A percentile compares a stretch with the other conserved stretches of the same genome.
Evolutionary conservation across 2,113 vertebrate genomes (phyloP).

Genomic region (Diadophis punctatus): DNA sequence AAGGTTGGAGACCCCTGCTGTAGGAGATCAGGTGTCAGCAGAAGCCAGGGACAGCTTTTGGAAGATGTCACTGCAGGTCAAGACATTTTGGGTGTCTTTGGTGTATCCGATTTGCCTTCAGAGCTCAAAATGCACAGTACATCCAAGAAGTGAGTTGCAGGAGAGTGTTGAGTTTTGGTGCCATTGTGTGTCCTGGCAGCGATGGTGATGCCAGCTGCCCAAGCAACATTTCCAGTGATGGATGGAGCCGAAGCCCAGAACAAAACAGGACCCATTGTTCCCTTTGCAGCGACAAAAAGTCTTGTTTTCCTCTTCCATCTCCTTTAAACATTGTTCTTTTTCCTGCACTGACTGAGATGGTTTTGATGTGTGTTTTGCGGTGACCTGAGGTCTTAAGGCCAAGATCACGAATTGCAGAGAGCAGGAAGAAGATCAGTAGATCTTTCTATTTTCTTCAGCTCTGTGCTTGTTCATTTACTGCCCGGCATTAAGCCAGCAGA

Average conservation of each 20-base stretch:
- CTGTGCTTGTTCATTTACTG: background rate
- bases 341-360: background rate
- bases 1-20: no score
- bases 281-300: background rate
- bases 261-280: conserved; percentile 12
- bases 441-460: background rate
- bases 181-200: background rate
- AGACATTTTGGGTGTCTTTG: background rate
- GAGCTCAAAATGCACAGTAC: background rate
- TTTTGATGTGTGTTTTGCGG: background rate
- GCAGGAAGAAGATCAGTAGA: background rate
- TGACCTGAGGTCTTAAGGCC: background rate
- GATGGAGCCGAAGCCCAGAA: background rate
- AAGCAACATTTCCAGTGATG: background rate
- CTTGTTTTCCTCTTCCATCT: background rate
- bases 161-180: background rate
- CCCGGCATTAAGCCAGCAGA: background rate
- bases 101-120: background rate
- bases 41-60: background rate
- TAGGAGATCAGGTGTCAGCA: background rate
- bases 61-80: background rate
- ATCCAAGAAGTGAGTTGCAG: background rate
- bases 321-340: background rate
- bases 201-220: background rate
- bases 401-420: background rate